These are phyloP conservation scores for Alosa alosa DNA, from an alignment of 2,113 vertebrate genomes.

Conservation along the genomic window DNA sequence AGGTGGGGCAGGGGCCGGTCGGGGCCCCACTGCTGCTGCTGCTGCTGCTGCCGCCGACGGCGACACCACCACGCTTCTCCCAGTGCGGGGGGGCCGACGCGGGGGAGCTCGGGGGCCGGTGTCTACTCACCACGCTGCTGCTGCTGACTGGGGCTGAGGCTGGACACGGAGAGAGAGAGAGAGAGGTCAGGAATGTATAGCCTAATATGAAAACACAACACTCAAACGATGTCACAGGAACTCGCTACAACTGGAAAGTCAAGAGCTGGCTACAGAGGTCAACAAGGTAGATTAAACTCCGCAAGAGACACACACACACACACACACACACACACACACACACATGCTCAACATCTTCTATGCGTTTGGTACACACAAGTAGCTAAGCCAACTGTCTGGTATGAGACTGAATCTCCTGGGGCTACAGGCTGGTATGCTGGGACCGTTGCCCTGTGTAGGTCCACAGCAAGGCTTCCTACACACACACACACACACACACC, in stretches of 20 bases:
- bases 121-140: slow-evolving; percentile 63
- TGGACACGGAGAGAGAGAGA: slow-evolving; percentile 54
- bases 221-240: not conserved
- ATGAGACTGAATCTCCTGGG: not conserved
- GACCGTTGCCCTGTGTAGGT: not conserved
- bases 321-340: slow-evolving; percentile 6
- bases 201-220: not conserved
- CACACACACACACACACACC: not conserved
- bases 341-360: not conserved
- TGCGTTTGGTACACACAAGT: not conserved
- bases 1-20: slow-evolving; percentile 53
- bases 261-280: not conserved
- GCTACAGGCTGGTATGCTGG: not conserved
- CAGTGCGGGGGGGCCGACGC: slow-evolving; percentile 63
- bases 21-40: slow-evolving; percentile 47
- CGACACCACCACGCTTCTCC: slow-evolving; percentile 60
- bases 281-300: not conserved
- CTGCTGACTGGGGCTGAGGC: slow-evolving; percentile 88
- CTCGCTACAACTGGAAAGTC: not conserved
- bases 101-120: slow-evolving; percentile 51
- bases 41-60: slow-evolving; percentile 34
- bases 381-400: not conserved
- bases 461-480: not conserved
- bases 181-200: not conserved
- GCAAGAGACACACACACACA: not conserved